Conservation (phyloP, 1,140 invertebrate genomes). For the Drosophila kurseongensis region DNA sequence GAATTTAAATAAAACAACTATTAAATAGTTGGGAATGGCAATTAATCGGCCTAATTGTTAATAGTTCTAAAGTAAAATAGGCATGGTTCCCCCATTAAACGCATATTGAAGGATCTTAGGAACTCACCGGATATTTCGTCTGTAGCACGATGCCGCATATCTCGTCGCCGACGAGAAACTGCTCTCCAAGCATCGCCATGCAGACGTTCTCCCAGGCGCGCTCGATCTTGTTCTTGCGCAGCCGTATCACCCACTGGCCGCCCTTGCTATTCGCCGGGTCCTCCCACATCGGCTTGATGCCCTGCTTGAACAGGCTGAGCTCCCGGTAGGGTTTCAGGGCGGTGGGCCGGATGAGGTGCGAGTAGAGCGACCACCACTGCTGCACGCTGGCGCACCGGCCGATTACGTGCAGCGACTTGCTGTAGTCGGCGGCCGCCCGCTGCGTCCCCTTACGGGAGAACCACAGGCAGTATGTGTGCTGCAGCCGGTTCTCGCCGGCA, state of each 20-base stretch:
- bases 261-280: constrained; percentile 97
- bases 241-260: constrained; percentile 97
- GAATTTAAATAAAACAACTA: no score
- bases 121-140: constrained; percentile 93
- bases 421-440: constrained; percentile 78
- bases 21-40: no score
- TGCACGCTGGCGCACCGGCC: constrained; percentile 95
- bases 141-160: constrained; percentile 99
- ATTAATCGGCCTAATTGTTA: not conserved
- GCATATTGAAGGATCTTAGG: not conserved
- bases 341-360: constrained; percentile 94
- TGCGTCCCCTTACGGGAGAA: constrained; percentile 86
- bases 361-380: constrained; percentile 98
- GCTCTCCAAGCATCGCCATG: constrained; percentile 98
- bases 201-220: constrained; percentile 99
- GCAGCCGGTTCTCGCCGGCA: constrained; percentile 90
- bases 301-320: constrained; percentile 99
- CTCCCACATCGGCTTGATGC: constrained; percentile 99
- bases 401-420: constrained; percentile 86
- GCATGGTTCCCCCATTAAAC: constrained; percentile 33
- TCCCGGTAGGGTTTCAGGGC: constrained; percentile 96
- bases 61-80: not conserved
- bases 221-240: constrained; percentile 97
- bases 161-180: constrained; percentile 99
- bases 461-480: constrained; percentile 93